Conservation (phyloP, 2,113 vertebrate genomes). For the Phyllostomus discolor region DNA sequence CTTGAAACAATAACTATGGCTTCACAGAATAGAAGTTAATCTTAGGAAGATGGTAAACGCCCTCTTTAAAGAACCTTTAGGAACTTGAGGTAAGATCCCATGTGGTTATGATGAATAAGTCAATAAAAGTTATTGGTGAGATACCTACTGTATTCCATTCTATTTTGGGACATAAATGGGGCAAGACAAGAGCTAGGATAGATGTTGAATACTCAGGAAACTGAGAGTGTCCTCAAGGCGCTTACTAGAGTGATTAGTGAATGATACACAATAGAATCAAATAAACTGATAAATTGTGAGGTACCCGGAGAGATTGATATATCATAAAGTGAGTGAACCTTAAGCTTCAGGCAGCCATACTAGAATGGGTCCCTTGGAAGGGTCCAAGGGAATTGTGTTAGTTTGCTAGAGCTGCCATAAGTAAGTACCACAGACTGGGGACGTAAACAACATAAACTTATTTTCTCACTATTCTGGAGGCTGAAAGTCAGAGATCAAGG, state of each 20-base stretch:
- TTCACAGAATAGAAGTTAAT: not conserved
- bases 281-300: not conserved
- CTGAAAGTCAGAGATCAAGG: not conserved
- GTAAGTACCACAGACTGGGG: not conserved
- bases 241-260: not conserved
- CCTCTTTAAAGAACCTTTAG: not conserved
- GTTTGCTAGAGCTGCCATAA: not conserved
- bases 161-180: not conserved
- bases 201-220: not conserved
- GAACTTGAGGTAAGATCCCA: not conserved
- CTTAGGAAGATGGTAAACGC: not conserved
- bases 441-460: not conserved
- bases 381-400: not conserved
- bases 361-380: not conserved
- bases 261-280: not conserved
- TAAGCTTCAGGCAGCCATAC: not conserved
- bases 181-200: not conserved
- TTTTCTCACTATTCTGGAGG: not conserved
- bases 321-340: not conserved
- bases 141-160: not conserved
- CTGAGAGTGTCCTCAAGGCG: not conserved
- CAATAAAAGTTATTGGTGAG: not conserved
- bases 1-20: not conserved
- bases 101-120: not conserved
- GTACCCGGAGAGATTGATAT: not conserved